Base-by-base conservation (phyloP, 2,113 vertebrate genomes). In the Archocentrus centrarchus region DNA sequence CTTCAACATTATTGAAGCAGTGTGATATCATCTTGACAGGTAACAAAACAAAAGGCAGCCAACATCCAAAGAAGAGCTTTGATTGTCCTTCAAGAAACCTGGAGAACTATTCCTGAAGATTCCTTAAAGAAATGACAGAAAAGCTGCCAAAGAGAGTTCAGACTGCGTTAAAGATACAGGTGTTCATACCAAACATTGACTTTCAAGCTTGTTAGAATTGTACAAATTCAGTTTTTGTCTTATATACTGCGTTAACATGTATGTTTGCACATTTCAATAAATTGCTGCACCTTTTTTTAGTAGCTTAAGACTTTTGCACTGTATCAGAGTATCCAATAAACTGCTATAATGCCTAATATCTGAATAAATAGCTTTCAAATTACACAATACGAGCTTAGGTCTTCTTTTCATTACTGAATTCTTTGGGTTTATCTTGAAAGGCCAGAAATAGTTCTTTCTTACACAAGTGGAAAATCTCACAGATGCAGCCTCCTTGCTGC, bases 401-500 rank as follows among this genome's bases (percentile, higher is more conserved):
- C 17, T 55, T 32, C 9, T 70, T 70, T 32, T 73, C 44, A 53
- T 73, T 73, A 53, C 5, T 32, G 47, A 32, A 73, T 53, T 55
- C 24, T 37, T 20, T 75, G 62, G 20, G 14, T 82, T 86, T 76
- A 70, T 44, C 11, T 79, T 76, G 37, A 85, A 85, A 35, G 18
- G 30, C 75, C 17, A 86, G 58, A 90, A 88, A 90, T 88, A 88
- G 80, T 8, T 82, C 7, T 47, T n/a, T 82, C 30, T 79, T 75
- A 81, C 59, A 82, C 57, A 75, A 84, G 80, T 87, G 86, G 78
- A 87, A 89, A 88, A 84, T 88, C 63, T 78, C 82, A 82, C 86
- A 90, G 85, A 79, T 90, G 88, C 80, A 78, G 82, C 80, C 80
- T 84, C 70, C 78, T 70, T 76, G 77, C 27, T 86, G 62, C 44